Evolutionary conservation across 2,888 invertebrate species (phyloP), one percentile per base, ranked within the genome.

Genomic region (Linnaemya vulpina): DNA sequence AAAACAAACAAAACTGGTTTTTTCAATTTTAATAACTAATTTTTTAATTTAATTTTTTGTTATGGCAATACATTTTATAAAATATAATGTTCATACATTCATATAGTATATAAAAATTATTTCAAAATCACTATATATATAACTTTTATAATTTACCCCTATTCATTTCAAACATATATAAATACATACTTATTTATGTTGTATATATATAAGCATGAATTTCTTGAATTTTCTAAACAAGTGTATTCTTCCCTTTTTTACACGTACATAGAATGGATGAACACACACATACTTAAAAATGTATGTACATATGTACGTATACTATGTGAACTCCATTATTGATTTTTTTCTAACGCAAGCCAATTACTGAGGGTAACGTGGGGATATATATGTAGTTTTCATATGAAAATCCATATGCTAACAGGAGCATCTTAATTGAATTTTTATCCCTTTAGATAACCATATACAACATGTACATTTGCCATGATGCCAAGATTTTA

Each of bases 171-270:
- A n/a, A 20, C 10, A 17, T 11, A 53, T 53, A 10, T 53, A 35
- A 11, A 30, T 30, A 30, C 5, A 30, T 30, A 30, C 30, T 30
- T 46, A 46, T 3, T 1, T 7, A 38, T 10, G 38, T 10, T 38
- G 38, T 10, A 38, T 38, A 1, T 38, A 10, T n/a, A 38, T 38
- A 38, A 7, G 11, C 38, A 38, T n/a, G n/a, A n/a, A n/a, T n/a
- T 74, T 63, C 62, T 62, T 62, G 68, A 75, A 68, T 35, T 62
- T 68, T 55, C 75, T 11, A 81, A 81, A 53, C 58, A 68, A 70
- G 35, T 65, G 1, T 53, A 65, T 53, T 43, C 62, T n/a, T 49
- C 9, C 20, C 1, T 25, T 60, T 70, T 20, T 60, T 70, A 15
- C 40, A 22, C 22, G 22, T 53, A n/a, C n/a, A 13, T 17, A 49